phyloP scores from a whole-genome alignment of 2,888 invertebrate genomes.

The Luperina testacea region DNA sequence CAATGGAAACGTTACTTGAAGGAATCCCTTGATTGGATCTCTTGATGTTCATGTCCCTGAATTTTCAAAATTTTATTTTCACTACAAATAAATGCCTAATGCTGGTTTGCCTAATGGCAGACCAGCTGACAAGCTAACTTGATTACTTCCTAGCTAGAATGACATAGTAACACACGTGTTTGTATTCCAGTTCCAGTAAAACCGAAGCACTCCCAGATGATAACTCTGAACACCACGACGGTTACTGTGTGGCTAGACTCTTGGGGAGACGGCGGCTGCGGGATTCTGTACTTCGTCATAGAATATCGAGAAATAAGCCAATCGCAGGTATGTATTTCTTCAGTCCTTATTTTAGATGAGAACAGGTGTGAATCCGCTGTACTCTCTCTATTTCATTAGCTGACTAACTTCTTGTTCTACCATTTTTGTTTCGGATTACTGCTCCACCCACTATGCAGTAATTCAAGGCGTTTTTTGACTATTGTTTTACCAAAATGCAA shows the following conservation, averaged over 20 bases:
- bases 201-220: constrained; percentile 94
- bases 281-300: constrained; percentile 95
- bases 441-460: not conserved
- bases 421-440: not conserved
- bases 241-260: constrained; percentile 96
- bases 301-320: constrained; percentile 93
- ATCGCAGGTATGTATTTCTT: constrained; percentile 80
- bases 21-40: not conserved
- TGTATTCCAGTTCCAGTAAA: constrained; percentile 92
- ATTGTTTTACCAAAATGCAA: not conserved
- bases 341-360: not conserved
- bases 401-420: not conserved
- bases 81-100: not conserved
- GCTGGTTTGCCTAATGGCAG: too few species aligned
- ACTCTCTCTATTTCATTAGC: not conserved
- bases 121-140: not conserved
- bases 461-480: not conserved
- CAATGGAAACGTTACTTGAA: not conserved
- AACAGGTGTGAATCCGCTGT: not conserved
- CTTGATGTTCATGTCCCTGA: not conserved
- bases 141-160: not conserved
- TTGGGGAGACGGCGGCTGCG: constrained; percentile 97
- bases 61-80: not conserved
- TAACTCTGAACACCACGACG: constrained; percentile 96
- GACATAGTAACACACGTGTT: not conserved